Base-by-base conservation (phyloP, 2,888 invertebrate genomes). In the Trachelus stipa region DNA sequence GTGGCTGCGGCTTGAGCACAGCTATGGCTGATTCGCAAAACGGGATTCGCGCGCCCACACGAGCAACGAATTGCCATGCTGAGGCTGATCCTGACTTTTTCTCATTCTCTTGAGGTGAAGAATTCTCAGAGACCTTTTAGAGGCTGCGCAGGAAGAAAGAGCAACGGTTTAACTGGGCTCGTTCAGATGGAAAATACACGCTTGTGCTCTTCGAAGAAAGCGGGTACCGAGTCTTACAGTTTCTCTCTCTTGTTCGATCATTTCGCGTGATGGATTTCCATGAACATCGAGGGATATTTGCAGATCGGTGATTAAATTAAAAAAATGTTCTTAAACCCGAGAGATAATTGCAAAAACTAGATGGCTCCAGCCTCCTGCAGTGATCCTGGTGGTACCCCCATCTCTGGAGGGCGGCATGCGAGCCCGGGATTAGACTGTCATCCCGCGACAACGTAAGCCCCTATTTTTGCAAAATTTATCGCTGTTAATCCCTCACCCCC, bases 381-480 rank as follows among this genome's bases (percentile, higher is more conserved):
- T 79, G 80, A 85, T 85, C 83, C 84, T 83, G 84, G 84, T 84
- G 76, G 79, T 76, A 80, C 82, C 82, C 83, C 81, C 81, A 79
- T 82, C 85, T 83, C 79, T 68, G 80, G 80, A 83, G 79, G 76
- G 80, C 84, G 82, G 85, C 78, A 78, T 80, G 77, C 87, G 85
- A 83, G 85, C 85, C 88, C 84, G 83, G 91, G 91, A 91, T 91
- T 91, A 91, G 89, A 89, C 89, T 90, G 88, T 91, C 91, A 91
- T 87, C 87, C 76, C 86, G 88, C 88, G 91, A 91, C 91, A 91
- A 89, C 83, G 90, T 91, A 90, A 91, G 90, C 91, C 90, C 90
- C 91, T 87, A 91, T 91, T 91, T 91, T 91, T 91, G 90, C 87
- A 89, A 91, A 91, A 91, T 91, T 91, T 91, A 91, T 91, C 91